Conservation (phyloP, 2,888 invertebrate genomes). For the Serrognathus titanus region DNA sequence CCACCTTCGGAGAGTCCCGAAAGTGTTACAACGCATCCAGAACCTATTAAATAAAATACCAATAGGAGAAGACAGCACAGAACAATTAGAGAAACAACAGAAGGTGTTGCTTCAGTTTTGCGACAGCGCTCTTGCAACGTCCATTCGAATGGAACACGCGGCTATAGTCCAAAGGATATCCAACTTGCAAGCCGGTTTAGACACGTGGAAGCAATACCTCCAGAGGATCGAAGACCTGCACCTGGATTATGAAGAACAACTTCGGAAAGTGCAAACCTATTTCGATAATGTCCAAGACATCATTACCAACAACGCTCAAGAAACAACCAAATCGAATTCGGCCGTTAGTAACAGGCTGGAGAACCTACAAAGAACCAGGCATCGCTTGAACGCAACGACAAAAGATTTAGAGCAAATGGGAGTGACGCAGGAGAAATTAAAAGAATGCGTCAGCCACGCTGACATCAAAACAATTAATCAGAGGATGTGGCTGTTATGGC, state of each 20-base stretch:
- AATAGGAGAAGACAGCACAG: slow-evolving; percentile 63
- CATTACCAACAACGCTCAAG: slow-evolving; percentile 56
- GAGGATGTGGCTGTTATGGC: slow-evolving; percentile 71
- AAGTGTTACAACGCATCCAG: slow-evolving; percentile 66
- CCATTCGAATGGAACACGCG: slow-evolving; percentile 77
- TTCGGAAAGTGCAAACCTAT: slow-evolving; percentile 57
- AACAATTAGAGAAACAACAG: slow-evolving; percentile 63
- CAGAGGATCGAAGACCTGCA: slow-evolving; percentile 63
- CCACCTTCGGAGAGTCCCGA: slow-evolving; percentile 71
- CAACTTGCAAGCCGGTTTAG: slow-evolving; percentile 74
- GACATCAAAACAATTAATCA: slow-evolving; percentile 80
- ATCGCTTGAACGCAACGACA: slow-evolving; percentile 56
- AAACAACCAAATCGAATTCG: slow-evolving; percentile 55
- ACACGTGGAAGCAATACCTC: slow-evolving; percentile 78
- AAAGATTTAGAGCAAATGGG: slow-evolving; percentile 68
- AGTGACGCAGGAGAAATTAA: slow-evolving; percentile 75
- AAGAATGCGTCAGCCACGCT: slow-evolving; percentile 78
- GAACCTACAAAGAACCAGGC: slow-evolving; percentile 59
- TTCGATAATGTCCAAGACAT: slow-evolving; percentile 64
- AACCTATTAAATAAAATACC: slow-evolving; percentile 66
- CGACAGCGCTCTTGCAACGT: slow-evolving; percentile 73
- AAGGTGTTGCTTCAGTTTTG: slow-evolving; percentile 65
- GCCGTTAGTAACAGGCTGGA: slow-evolving; percentile 64
- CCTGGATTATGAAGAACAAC: slow-evolving; percentile 61
- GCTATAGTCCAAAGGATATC: slow-evolving; percentile 74